A percentile compares a stretch with the other conserved stretches of the same genome.
phyloP scores from a whole-genome alignment of 2,113 vertebrate species.

The Xiphophorus hellerii region DNA sequence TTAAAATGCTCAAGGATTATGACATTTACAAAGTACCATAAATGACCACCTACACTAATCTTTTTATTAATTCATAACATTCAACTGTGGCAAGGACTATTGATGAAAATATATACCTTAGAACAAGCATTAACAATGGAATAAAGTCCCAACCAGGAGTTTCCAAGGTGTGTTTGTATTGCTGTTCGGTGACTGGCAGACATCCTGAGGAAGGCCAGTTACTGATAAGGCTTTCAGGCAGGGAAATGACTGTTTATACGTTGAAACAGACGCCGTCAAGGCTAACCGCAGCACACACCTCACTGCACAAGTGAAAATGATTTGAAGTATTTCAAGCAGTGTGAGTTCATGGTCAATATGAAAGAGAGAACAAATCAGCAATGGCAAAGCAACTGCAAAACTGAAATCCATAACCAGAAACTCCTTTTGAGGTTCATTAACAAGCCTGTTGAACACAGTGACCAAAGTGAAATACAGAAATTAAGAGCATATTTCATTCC shows the following conservation, averaged over 20 bases:
- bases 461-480: background rate
- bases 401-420: slow-evolving; percentile 9
- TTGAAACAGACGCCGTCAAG: slow-evolving; percentile 56
- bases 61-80: too few relatives aligned
- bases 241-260: slow-evolving; percentile 71
- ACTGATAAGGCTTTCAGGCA: slow-evolving; percentile 74
- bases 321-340: slow-evolving; percentile 35
- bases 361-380: background rate
- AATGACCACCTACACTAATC: too few relatives aligned
- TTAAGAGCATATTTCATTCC: background rate
- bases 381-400: background rate
- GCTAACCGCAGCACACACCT: slow-evolving; percentile 48
- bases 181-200: slow-evolving; percentile 41
- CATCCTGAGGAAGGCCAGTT: slow-evolving; percentile 80
- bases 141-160: slow-evolving; percentile 30
- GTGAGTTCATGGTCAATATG: background rate
- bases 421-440: slow-evolving; percentile 4
- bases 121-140: background rate
- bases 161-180: slow-evolving; percentile 49
- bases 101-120: background rate
- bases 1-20: background rate
- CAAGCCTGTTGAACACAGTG: slow-evolving; percentile 7
- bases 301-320: slow-evolving; percentile 57
- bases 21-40: background rate
- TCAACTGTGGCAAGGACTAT: background rate